Percentiles rank a stretch among this genome's conserved stretches.
Evolutionary conservation across 2,797 vertebrate genomes (phyloP).

Genomic region (Carcharodon carcharias): DNA sequence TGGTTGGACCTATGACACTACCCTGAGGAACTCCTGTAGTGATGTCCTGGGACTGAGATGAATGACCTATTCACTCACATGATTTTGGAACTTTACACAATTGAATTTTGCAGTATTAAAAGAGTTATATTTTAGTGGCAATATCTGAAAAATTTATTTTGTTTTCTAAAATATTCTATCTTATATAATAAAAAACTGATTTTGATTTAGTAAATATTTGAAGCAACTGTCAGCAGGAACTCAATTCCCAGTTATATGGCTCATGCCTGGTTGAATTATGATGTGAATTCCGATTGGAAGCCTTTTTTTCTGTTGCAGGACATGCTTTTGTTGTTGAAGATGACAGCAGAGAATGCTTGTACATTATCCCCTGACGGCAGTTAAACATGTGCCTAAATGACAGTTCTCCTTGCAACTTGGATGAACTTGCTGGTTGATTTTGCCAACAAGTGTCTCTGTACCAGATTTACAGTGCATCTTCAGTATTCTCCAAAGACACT

Average conservation of each 20-base stretch:
- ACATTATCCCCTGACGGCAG: neutral
- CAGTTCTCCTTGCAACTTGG: neutral
- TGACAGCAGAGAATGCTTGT: neutral
- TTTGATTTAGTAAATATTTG: constrained; percentile 8
- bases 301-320: neutral
- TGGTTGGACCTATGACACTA: too few species aligned
- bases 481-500: neutral
- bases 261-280: neutral
- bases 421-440: neutral
- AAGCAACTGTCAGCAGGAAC: neutral
- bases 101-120: neutral
- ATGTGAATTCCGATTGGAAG: neutral
- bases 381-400: neutral
- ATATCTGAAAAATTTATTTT: neutral
- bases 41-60: too few species aligned
- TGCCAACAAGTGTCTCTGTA: neutral
- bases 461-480: neutral
- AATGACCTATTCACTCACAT: too few species aligned
- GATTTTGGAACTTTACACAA: neutral
- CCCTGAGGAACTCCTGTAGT: too few species aligned
- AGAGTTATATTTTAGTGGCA: neutral
- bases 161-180: neutral
- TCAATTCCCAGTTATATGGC: neutral
- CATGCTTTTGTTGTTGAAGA: neutral
- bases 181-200: neutral